Percentiles rank a stretch among this genome's conserved stretches.
Evolutionary conservation across 2,797 vertebrate genomes (phyloP).

Genomic region (Onychomys leucogaster): DNA sequence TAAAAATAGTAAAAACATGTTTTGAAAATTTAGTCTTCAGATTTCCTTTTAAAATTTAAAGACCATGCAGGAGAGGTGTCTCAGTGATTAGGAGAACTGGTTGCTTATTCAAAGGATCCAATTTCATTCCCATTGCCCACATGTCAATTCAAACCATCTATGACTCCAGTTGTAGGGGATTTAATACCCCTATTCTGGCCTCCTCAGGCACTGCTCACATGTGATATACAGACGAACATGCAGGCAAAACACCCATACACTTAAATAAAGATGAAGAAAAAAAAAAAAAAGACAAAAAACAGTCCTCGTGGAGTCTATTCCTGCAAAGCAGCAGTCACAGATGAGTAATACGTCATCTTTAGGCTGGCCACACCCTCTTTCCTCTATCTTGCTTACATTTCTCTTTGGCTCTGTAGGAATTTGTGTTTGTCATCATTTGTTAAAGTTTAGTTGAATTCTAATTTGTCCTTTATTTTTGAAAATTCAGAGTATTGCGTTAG

Average conservation of each 20-base stretch:
- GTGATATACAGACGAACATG: too few relatives aligned
- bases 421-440: conserved; percentile 43
- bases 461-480: conserved; percentile 32
- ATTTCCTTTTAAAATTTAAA: conserved; percentile 57
- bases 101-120: neutral
- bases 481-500: conserved; percentile 42
- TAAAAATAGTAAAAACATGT: neutral
- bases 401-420: neutral
- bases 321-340: neutral
- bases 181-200: neutral
- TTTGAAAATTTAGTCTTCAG: neutral
- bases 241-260: neutral
- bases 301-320: neutral
- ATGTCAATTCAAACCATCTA: neutral
- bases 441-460: conserved; percentile 41
- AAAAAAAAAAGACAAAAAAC: neutral
- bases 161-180: neutral
- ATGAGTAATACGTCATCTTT: neutral
- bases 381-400: neutral
- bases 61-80: neutral
- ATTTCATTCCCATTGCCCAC: neutral
- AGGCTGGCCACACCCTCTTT: neutral
- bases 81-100: neutral
- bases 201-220: neutral
- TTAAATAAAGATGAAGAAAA: neutral